Conservation (phyloP, 2,797 vertebrate genomes). For the Salarias fasciatus region DNA sequence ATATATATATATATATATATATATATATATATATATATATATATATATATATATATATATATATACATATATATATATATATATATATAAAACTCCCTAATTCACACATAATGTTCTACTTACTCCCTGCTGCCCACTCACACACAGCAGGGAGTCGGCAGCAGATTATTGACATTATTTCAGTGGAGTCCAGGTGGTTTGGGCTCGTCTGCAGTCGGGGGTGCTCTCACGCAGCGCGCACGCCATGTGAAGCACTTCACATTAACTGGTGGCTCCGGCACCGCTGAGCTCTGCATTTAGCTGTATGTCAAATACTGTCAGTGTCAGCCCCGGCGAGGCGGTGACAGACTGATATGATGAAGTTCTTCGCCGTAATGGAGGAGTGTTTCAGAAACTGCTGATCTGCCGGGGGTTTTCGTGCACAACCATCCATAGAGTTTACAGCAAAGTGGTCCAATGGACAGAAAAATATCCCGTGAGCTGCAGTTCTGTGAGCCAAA, state of each 20-base stretch:
- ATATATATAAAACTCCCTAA: not conserved
- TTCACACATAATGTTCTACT: slow-evolving; percentile 28
- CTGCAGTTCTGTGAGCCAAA: no score
- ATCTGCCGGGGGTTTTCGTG: not conserved
- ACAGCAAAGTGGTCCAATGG: no score
- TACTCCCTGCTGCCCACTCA: slow-evolving; percentile 46
- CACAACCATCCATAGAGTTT: not conserved
- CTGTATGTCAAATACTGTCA: not conserved
- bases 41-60: no score
- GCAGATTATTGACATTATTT: slow-evolving; percentile 37
- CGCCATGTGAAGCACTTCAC: not conserved
- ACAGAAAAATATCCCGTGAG: no score
- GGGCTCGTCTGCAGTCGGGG: slow-evolving; percentile 3
- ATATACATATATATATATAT: no score
- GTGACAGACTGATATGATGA: not conserved
- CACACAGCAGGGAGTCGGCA: slow-evolving; percentile 42
- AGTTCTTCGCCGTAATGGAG: not conserved
- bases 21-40: no score
- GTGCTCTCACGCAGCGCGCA: not conserved
- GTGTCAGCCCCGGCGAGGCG: not conserved
- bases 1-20: no score
- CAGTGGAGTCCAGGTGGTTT: slow-evolving; percentile 17
- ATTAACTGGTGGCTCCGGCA: not conserved
- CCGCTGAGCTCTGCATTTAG: not conserved
- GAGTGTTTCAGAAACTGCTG: not conserved